A percentile compares a stretch with the other conserved stretches of the same genome.
Conservation (phyloP, 1,140 invertebrate species). For the Pogonus chalceus region DNA sequence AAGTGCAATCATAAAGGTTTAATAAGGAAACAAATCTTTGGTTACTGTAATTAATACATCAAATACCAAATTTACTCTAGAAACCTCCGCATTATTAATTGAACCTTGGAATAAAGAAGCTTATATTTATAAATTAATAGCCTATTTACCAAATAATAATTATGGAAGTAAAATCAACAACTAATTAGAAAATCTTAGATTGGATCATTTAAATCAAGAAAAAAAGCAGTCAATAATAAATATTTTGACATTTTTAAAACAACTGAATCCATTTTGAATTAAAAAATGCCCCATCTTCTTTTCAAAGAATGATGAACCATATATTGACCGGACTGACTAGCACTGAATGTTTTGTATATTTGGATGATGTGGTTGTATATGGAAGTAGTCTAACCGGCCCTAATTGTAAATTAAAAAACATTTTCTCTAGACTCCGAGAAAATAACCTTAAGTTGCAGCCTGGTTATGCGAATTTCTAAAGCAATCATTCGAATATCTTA, state of each 20-base stretch:
- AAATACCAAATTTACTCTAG: not conserved
- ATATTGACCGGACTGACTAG: slow-evolving; percentile 25
- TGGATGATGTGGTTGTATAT: slow-evolving; percentile 35
- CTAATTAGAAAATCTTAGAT: not conserved
- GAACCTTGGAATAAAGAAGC: not conserved
- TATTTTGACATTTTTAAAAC: slow-evolving; percentile 25
- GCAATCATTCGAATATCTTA: too few species aligned
- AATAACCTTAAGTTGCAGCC: slow-evolving; percentile 10
- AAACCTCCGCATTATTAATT: not conserved
- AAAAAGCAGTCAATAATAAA: not conserved
- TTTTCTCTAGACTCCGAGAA: slow-evolving; percentile 11
- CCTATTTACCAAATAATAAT: too few species aligned
- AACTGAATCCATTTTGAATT: slow-evolving; percentile 28
- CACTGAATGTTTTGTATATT: slow-evolving; percentile 27
- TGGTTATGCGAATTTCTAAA: slow-evolving; percentile 12
- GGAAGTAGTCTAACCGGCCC: slow-evolving; percentile 25
- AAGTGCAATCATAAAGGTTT: not conserved
- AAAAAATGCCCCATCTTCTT: slow-evolving; percentile 24
- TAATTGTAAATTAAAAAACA: slow-evolving; percentile 11
- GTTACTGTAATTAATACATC: not conserved
- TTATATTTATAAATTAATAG: not conserved
- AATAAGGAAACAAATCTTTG: not conserved
- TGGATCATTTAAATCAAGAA: not conserved
- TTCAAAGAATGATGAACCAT: slow-evolving; percentile 30
- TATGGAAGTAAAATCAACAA: too few species aligned